Base-by-base conservation (phyloP, 2,888 invertebrate species). In the Caenorhabditis japonica region DNA sequence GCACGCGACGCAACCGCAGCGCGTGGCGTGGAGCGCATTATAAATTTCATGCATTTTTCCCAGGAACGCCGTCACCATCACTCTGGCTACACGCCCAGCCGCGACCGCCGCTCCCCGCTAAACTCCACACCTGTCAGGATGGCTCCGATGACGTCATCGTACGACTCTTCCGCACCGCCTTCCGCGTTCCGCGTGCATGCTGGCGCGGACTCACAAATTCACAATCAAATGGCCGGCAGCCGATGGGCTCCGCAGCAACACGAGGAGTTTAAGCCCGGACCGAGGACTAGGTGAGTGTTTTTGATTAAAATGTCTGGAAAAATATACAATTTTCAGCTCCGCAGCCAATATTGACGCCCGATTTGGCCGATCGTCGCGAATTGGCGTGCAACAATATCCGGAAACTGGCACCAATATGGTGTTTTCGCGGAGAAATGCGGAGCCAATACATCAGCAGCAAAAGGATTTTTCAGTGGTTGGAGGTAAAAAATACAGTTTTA, bases 291-390 rank as follows among this genome's bases (percentile, higher is more conserved):
- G 55, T 51, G 4, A 51, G n/a, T 30, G n/a, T n/a, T n/a, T n/a
- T 39, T 39, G 2, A 23, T 46, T 5, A 21, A 46, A n/a, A 21
- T 21, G 21, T 46, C 25, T 23, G 2, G 2, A 46, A 13, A 23
- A 27, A 23, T 23, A 4, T 3, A 27, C 3, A 25, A 41, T 30
- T 43, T 56, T 3, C 33, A 60, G 49, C 39, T 73, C 73, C 3
- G 73, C 73, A 2, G 66, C 73, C n/a, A 73, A 73, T 38, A 66
- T 73, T 12, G 73, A 73, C 38, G 52, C 66, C 12, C 43, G 66
- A 4, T 73, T 73, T 30, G 60, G 49, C 13, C 52, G 43, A 13
- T 27, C 44, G 19, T 27, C 30, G n/a, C 23, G 66, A 51, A 56
- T 56, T 34, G 53, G 39, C 13, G 66, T 8, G 15, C 41, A 41